phyloP scores from a whole-genome alignment of 2,113 vertebrate genomes.

The Cairina moschata region DNA sequence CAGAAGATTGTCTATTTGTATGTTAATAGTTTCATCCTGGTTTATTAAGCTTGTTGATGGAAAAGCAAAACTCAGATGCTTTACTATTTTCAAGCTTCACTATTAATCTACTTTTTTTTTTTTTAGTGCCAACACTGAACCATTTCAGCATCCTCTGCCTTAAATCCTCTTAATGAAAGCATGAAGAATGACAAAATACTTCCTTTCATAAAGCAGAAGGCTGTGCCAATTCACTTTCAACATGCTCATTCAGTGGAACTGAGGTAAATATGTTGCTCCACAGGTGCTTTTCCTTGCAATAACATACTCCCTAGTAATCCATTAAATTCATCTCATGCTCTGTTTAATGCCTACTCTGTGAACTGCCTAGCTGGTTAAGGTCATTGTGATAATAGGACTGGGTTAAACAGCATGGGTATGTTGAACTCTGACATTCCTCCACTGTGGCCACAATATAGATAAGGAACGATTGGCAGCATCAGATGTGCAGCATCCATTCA shows the following conservation, averaged over 20 bases:
- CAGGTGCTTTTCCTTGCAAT: conserved; percentile 68
- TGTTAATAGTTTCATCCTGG: conserved; percentile 79
- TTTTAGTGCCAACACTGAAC: conserved; percentile 53
- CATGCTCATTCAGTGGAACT: conserved; percentile 57
- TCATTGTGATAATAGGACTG: conserved; percentile 26
- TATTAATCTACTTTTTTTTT: conserved; percentile 75
- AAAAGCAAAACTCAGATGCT: conserved; percentile 78
- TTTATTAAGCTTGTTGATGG: conserved; percentile 78
- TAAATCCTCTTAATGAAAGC: conserved; percentile 71
- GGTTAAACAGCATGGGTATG: conserved; percentile 53
- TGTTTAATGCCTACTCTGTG: conserved; percentile 43
- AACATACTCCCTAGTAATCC: conserved; percentile 53
- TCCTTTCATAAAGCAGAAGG: conserved; percentile 54
- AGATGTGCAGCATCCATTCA: not conserved
- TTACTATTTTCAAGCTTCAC: conserved; percentile 67
- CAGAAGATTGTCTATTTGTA: conserved; percentile 81
- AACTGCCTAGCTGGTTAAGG: conserved; percentile 51
- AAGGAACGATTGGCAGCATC: not conserved
- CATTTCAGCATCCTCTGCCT: conserved; percentile 68
- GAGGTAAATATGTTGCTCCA: conserved; percentile 61
- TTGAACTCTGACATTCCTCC: conserved; percentile 27
- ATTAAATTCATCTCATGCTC: conserved; percentile 57
- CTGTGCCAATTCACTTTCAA: conserved; percentile 42
- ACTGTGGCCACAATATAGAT: not conserved
- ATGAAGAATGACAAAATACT: conserved; percentile 63